These are phyloP conservation scores for Meiosimyza platycephala DNA, from an alignment of 2,888 invertebrate genomes.

Conservation along the genomic window DNA sequence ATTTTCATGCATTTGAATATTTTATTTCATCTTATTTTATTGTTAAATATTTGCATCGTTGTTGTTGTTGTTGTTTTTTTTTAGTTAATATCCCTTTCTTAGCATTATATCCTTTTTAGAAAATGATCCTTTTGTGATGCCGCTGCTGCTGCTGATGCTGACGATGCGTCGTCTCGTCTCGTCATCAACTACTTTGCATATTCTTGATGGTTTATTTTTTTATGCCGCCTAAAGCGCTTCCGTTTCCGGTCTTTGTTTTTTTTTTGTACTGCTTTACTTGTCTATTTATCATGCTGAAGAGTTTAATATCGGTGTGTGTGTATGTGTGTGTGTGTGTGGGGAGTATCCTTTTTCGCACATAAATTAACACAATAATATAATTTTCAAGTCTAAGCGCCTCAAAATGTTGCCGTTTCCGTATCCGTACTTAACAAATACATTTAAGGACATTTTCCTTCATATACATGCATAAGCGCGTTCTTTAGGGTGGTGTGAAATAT, in stretches of 20 bases:
- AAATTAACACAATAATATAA: constrained; percentile 42
- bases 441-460: neutral
- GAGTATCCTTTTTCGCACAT: constrained; percentile 33
- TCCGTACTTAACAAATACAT: constrained; percentile 22
- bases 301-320: neutral
- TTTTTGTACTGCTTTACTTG: neutral
- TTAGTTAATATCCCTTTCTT: neutral
- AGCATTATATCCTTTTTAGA: neutral
- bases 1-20: constrained; percentile 33
- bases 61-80: neutral
- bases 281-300: neutral
- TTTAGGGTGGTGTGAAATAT: no score
- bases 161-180: neutral
- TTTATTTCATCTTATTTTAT: constrained; percentile 28
- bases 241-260: constrained; percentile 14
- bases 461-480: neutral
- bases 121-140: constrained; percentile 11
- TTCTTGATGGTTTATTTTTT: constrained; percentile 23
- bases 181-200: constrained; percentile 23
- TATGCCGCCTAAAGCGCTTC: constrained; percentile 29
- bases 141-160: neutral
- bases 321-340: neutral
- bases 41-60: neutral
- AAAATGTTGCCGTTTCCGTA: constrained; percentile 37
- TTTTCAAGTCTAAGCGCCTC: constrained; percentile 41